Base-by-base conservation (phyloP, 2,888 invertebrate genomes). In the Quadroppia sp. region DNA sequence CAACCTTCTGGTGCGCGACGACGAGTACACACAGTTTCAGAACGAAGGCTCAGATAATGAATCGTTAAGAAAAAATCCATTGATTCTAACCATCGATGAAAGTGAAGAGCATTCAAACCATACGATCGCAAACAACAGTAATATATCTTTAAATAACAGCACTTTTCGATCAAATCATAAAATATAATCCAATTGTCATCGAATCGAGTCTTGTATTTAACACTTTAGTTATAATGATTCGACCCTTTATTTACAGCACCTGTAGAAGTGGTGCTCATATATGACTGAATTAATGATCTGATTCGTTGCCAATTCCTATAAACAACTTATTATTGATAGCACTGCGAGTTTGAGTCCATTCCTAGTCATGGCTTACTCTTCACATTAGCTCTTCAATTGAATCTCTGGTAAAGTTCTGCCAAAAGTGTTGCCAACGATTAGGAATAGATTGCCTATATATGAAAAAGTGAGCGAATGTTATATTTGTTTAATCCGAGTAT, bases 1-100 rank as follows among this genome's bases (percentile, higher is more conserved):
- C 69, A 79, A 78, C 75, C 70, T 79, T 15, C 74, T 79, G 23
- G 56, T 78, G 13, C 76, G 77, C 74, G 77, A 78, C 71, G 78
- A 79, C 72, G 76, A 77, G 7, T 77, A 77, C 50, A 56, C 20
- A 0, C 48, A 73, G 69, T 42, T 75, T 32, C 32, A 73, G n/a
- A 73, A 75, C 23, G 72, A 72, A 32, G 61, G 20, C 25, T 20
- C 40, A 25, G 71, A 71, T 15, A 53, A 61, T 32, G 61, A 56
- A 7, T 11, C 7, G 23, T 9, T 56, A 4, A 56, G 56, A 56
- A 23, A 56, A 15, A 56, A 56, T 56, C 56, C 23, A 23, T 23
- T 56, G 23, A 28, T 25, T 56, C 11, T 56, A 2, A 7, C 17
- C 3, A 56, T 56, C 25, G 17, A 17, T 30, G 30, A 61, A 61